Base-by-base conservation (phyloP, 1,140 invertebrate species). In the Drosophila nasuta region DNA sequence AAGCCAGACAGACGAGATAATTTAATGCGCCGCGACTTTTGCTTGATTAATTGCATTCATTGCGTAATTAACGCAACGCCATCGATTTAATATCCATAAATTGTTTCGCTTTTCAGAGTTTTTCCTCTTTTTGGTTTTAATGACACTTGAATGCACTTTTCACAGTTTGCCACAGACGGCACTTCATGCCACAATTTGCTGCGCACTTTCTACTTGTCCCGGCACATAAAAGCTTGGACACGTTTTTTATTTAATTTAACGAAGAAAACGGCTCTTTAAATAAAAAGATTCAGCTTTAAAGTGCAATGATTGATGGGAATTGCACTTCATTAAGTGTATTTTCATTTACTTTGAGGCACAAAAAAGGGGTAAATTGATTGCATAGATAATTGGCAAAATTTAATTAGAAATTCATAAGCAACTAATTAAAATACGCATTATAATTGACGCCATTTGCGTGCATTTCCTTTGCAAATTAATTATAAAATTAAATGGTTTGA, bases 21-120 rank as follows among this genome's bases (percentile, higher is more conserved):
- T 46, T 68, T 48, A 60, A 48, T 46, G 17, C 41, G 66, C 77
- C 41, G 66, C 77, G 52, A 49, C 25, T 52, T 43, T 62, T 25
- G 8, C 45, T 45, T 48, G 28, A 46, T 65, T 74, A 54, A 74
- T 48, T 74, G 54, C 64, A 64, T 68, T 58, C 62, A 15, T n/a
- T 54, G 59, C 56, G 82, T 79, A 86, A 86, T 86, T 82, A 79
- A 15, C 79, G 57, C 48, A 66, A 67, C 78, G 51, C 56, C 79
- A 88, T 88, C 73, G 80, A 88, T 73, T 88, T 88, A 82, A 79
- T 71, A 68, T 48, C 58, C 76, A 82, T 82, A 77, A 88, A 86
- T 88, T 70, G 79, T 65, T 74, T 63, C 48, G 76, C 74, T 77
- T 74, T 69, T 75, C 49, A 13, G 28, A 33, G 30, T 54, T 54